These are phyloP conservation scores for Panagrolaimus sp. DNA, from an alignment of 1,140 invertebrate species.

Conservation along the genomic window DNA sequence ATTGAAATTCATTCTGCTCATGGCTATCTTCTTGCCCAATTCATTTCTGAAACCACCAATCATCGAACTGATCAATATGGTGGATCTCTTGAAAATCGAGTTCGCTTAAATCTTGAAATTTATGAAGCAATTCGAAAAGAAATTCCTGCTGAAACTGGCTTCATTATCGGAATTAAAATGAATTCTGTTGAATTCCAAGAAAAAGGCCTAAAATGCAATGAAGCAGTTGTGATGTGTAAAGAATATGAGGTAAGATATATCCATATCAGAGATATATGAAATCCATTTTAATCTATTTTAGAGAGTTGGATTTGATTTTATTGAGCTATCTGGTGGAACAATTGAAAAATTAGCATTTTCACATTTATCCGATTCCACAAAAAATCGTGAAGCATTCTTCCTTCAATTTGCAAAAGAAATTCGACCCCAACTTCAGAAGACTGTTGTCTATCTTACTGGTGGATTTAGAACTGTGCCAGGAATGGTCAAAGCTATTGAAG, in stretches of 20 bases:
- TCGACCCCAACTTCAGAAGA: background rate
- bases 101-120: conserved; percentile 45
- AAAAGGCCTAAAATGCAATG: conserved; percentile 22
- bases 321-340: conserved; percentile 29
- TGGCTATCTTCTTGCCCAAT: conserved; percentile 53
- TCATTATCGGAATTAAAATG: conserved; percentile 45
- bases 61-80: conserved; percentile 52
- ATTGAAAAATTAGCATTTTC: conserved; percentile 17
- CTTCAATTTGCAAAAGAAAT: conserved; percentile 15
- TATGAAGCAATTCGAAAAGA: conserved; percentile 39
- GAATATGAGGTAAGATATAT: background rate
- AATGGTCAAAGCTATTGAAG: conserved; percentile 27
- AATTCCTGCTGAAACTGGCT: conserved; percentile 30
- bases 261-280: background rate
- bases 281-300: background rate
- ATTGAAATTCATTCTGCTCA: conserved; percentile 53
- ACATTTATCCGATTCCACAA: conserved; percentile 25
- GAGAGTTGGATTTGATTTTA: conserved; percentile 27
- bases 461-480: conserved; percentile 27
- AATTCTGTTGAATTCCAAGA: conserved; percentile 53
- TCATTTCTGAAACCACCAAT: conserved; percentile 52
- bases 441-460: conserved; percentile 29
- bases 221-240: conserved; percentile 28
- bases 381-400: conserved; percentile 7
- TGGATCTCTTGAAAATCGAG: conserved; percentile 45